Base-by-base conservation (phyloP, 2,888 invertebrate genomes). In the Helobdella robusta region DNA sequence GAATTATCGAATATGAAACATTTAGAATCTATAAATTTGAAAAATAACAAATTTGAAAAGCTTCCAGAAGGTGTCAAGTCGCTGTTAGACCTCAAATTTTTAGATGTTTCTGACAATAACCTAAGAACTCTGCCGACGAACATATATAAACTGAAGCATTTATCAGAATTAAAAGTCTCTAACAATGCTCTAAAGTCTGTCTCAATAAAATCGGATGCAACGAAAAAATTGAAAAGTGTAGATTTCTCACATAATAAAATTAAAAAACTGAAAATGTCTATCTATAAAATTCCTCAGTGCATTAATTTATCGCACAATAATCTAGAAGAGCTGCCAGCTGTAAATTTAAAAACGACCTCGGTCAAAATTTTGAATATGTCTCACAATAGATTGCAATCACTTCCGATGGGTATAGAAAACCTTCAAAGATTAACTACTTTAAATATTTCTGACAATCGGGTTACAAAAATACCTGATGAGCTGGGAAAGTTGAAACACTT, bases 391-490 rank as follows among this genome's bases (percentile, higher is more conserved):
- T 69, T 78, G 20, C 72, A 73, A 23, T 70, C 69, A 28, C 71
- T 78, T 8, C 78, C 78, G 4, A 73, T 74, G 6, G 73, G 75
- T 30, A 71, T 78, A 11, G 74, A 76, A 60, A 74, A 74, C 54
- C 72, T 78, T n/a, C 68, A 67, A 6, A 73, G 76, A 25, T 69
- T 78, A 61, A 75, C 74, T 0, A 73, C 83, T 15, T 81, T 95
- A 64, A 83, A 87, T 72, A 80, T 93, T 48, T 85, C 87, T 1
- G 81, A 86, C 71, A 94, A 94, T 68, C 72, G 74, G 6, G 65
- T 78, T 34, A 73, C 74, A n/a, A 76, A 77, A 50, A 70, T 78
- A 35, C 75, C 77, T 2, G 73, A 74, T 15, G 73, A 75, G 30
- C 72, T 78, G n/a, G 77, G 78, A 0, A 70, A 72, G 44, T 70